Conservation (phyloP, 2,797 vertebrate species). For the Melanotaenia maccullochi region DNA sequence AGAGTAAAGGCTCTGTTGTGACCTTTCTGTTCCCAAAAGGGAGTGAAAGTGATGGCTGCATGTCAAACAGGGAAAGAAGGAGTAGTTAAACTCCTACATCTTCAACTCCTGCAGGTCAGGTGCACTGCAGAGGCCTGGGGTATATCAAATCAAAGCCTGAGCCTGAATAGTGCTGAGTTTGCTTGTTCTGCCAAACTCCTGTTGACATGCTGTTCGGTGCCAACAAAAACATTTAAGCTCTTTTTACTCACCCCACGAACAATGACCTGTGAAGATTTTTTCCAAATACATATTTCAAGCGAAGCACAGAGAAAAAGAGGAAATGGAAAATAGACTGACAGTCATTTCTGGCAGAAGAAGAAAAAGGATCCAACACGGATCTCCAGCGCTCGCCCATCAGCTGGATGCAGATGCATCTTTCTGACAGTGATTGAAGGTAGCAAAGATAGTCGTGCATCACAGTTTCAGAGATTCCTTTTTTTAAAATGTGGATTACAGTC, state of each 20-base stretch:
- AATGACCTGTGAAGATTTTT: slow-evolving; percentile 27
- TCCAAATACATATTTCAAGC: slow-evolving; percentile 21
- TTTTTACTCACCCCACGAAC: slow-evolving; percentile 29
- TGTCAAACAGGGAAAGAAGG: slow-evolving; percentile 53
- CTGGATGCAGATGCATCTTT: slow-evolving; percentile 13
- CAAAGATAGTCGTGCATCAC: slow-evolving; percentile 30
- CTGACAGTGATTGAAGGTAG: slow-evolving; percentile 44
- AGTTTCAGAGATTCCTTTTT: slow-evolving; percentile 10
- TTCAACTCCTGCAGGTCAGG: slow-evolving; percentile 61
- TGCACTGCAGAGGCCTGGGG: slow-evolving; percentile 44
- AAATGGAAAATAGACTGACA: slow-evolving; percentile 24
- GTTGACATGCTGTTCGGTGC: slow-evolving; percentile 52
- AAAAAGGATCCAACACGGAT: slow-evolving; percentile 14
- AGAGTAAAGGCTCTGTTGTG: slow-evolving; percentile 62
- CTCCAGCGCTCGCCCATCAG: slow-evolving; percentile 24
- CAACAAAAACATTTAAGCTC: slow-evolving; percentile 61
- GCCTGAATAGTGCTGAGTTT: slow-evolving; percentile 20
- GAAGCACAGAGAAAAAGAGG: slow-evolving; percentile 6
- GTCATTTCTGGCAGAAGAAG: slow-evolving; percentile 22
- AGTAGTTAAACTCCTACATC: slow-evolving; percentile 55
- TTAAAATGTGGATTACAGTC: slow-evolving; percentile 10
- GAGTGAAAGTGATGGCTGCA: slow-evolving; percentile 60
- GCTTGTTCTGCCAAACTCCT: slow-evolving; percentile 56
- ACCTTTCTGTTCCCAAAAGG: slow-evolving; percentile 60
- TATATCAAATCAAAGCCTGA: slow-evolving; percentile 38